phyloP scores from a whole-genome alignment of 2,113 vertebrate genomes.

The Platysternon megacephalum region DNA sequence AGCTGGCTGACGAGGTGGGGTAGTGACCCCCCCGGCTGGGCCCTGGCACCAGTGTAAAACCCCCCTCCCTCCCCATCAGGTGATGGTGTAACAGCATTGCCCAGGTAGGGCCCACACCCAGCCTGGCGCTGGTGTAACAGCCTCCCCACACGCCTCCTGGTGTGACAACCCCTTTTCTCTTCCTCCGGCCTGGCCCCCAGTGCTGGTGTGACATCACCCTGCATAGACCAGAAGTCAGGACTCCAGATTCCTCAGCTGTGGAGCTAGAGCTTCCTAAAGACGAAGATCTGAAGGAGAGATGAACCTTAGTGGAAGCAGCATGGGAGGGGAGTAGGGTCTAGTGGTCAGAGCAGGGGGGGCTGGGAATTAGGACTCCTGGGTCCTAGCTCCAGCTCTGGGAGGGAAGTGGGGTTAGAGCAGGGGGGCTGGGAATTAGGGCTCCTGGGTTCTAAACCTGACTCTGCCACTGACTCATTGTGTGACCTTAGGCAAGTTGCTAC shows the following conservation, averaged over 20 bases:
- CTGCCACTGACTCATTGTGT: neutral
- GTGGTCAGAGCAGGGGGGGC: neutral
- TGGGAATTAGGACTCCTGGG: neutral
- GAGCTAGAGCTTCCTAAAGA: neutral
- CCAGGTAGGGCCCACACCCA: too few species aligned
- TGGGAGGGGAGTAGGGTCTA: neutral
- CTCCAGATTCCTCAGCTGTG: neutral
- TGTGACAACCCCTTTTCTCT: neutral
- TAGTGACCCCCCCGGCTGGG: too few species aligned
- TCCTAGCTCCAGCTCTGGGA: neutral
- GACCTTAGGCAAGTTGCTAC: neutral
- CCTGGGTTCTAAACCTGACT: neutral
- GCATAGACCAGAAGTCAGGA: neutral
- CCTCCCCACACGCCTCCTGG: neutral
- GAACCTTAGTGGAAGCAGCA: neutral
- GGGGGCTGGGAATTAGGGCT: neutral
- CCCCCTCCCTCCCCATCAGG: neutral
- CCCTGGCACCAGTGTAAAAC: neutral
- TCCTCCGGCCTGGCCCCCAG: neutral
- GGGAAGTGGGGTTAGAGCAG: neutral
- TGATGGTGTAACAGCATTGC: neutral
- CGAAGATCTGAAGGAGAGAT: neutral
- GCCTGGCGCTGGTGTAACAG: neutral
- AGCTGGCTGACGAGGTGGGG: slow-evolving; percentile 85
- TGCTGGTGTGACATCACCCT: neutral